Conservation (phyloP, 1,140 invertebrate species). For the Protaetia brevitarsis region DNA sequence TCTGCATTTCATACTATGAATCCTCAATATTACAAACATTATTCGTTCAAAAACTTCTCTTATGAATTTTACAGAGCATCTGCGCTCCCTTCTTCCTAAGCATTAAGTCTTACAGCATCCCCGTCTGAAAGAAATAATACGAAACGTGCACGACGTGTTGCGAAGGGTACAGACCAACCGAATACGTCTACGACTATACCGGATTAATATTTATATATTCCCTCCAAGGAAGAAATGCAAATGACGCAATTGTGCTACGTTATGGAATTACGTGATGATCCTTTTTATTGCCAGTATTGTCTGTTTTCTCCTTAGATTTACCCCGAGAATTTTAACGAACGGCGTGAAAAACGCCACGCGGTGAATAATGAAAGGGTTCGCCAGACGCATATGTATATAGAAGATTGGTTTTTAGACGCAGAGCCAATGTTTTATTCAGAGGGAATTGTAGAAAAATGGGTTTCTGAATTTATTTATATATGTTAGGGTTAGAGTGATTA, state of each 20-base stretch:
- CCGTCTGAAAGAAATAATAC: background rate
- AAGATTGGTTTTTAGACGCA: too few relatives aligned
- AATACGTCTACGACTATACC: background rate
- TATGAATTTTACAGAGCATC: conserved; percentile 7
- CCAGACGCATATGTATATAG: background rate
- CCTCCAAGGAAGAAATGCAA: conserved; percentile 27
- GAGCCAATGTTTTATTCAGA: too few relatives aligned
- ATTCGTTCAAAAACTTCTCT: too few relatives aligned
- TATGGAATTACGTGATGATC: conserved; percentile 28
- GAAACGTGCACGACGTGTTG: background rate
- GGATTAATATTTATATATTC: conserved; percentile 28
- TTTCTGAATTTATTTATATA: too few relatives aligned
- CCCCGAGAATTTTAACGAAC: conserved; percentile 15
- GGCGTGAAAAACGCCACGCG: conserved; percentile 14
- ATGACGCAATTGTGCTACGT: conserved; percentile 28
- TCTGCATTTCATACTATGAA: too few relatives aligned
- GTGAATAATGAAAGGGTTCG: conserved; percentile 8
- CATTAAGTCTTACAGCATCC: conserved; percentile 1
- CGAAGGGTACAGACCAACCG: background rate
- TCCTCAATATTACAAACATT: too few relatives aligned
- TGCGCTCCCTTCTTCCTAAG: background rate
- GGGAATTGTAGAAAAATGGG: too few relatives aligned
- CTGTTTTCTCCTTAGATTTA: conserved; percentile 20
- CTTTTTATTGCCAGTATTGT: conserved; percentile 20
- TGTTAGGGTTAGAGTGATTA: too few relatives aligned